Percentiles rank a stretch among this genome's conserved stretches.
Evolutionary conservation across 1,140 invertebrate species (phyloP).

Genomic region (Drosophila nasuta): DNA sequence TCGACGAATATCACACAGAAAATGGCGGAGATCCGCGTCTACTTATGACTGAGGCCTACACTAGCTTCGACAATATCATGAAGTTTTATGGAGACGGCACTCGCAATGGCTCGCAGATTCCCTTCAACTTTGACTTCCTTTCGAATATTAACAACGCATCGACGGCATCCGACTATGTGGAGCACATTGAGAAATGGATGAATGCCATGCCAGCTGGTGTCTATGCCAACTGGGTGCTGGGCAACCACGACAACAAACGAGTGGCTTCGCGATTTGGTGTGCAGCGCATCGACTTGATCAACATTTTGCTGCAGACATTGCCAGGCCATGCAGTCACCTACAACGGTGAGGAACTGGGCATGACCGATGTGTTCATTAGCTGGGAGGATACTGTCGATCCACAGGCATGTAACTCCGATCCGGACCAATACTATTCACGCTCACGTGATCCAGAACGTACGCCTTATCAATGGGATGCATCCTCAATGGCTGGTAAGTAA

Average conservation of each 20-base stretch:
- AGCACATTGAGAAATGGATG: slow-evolving; percentile 86
- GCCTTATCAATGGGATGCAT: slow-evolving; percentile 89
- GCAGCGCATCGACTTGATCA: slow-evolving; percentile 88
- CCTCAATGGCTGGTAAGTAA: slow-evolving; percentile 84
- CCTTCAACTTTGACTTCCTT: slow-evolving; percentile 89
- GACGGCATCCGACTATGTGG: slow-evolving; percentile 86
- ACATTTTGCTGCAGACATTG: slow-evolving; percentile 88
- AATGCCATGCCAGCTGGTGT: slow-evolving; percentile 85
- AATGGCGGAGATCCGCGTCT: slow-evolving; percentile 85
- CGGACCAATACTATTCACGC: slow-evolving; percentile 65
- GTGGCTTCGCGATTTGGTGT: slow-evolving; percentile 88
- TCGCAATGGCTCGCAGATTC: slow-evolving; percentile 87
- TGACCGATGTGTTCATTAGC: slow-evolving; percentile 88
- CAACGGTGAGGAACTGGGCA: slow-evolving; percentile 93
- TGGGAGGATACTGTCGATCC: slow-evolving; percentile 86
- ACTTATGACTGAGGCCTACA: slow-evolving; percentile 89
- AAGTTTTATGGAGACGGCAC: slow-evolving; percentile 87
- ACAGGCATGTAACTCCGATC: slow-evolving; percentile 72
- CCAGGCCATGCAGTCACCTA: slow-evolving; percentile 90
- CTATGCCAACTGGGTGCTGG: slow-evolving; percentile 86
- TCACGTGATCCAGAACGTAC: slow-evolving; percentile 87
- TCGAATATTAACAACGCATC: slow-evolving; percentile 86
- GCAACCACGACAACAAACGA: slow-evolving; percentile 90
- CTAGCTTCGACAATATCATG: slow-evolving; percentile 86
- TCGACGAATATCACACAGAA: slow-evolving; percentile 86